These are phyloP conservation scores for Onychostruthus taczanowskii DNA, from an alignment of 2,113 vertebrate genomes.

Conservation along the genomic window DNA sequence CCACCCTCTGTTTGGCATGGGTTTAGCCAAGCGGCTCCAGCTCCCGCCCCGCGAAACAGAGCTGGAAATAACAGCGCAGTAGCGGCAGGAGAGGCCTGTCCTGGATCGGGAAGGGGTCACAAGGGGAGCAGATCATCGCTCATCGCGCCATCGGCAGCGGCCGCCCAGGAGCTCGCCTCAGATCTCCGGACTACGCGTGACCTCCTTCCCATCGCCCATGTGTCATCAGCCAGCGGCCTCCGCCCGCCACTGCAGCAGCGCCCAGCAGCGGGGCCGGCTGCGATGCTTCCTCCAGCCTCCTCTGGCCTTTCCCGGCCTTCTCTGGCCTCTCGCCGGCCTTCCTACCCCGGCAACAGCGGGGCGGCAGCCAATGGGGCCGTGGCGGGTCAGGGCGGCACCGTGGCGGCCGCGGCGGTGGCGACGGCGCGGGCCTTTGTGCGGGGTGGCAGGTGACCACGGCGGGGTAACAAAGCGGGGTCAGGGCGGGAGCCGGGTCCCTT, in stretches of 20 bases:
- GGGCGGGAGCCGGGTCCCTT: constrained; percentile 74
- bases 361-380: constrained; percentile 66
- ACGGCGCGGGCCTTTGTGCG: constrained; percentile 64
- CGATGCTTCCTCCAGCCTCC: neutral
- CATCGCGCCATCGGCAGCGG: neutral
- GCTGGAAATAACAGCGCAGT: neutral
- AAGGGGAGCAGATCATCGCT: no score
- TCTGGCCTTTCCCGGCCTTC: neutral
- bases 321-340: neutral
- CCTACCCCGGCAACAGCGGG: constrained; percentile 63
- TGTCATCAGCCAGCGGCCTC: neutral
- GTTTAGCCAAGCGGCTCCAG: neutral
- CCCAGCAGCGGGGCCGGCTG: neutral
- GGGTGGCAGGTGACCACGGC: constrained; percentile 83
- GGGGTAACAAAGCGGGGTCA: constrained; percentile 81
- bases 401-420: neutral
- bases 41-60: neutral
- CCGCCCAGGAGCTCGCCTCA: neutral
- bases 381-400: constrained; percentile 50
- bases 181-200: accelerated
- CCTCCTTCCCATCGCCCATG: accelerated
- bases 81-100: neutral
- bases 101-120: neutral
- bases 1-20: neutral
- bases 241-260: neutral